A percentile compares a stretch with the other conserved stretches of the same genome.
phyloP scores from a whole-genome alignment of 2,888 invertebrate genomes.

The Frankliniella intonsa region DNA sequence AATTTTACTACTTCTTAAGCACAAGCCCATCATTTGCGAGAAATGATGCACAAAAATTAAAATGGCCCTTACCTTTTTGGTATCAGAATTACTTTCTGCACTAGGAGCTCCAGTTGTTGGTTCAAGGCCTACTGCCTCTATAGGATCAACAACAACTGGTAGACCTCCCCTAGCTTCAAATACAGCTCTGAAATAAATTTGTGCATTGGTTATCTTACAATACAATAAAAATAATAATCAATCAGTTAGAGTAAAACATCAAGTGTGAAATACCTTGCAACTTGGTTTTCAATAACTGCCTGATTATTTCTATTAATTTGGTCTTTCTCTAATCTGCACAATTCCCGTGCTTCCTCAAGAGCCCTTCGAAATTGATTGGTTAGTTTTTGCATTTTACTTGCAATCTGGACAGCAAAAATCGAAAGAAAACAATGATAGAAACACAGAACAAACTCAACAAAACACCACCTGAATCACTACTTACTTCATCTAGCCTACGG shows the following conservation, averaged over 20 bases:
- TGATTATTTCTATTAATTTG: slow-evolving; percentile 59
- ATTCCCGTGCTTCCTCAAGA: slow-evolving; percentile 66
- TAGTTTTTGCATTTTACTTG: slow-evolving; percentile 37
- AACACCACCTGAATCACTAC: background rate
- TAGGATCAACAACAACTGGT: slow-evolving; percentile 46
- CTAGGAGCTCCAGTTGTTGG: slow-evolving; percentile 44
- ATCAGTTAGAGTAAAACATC: too few species aligned
- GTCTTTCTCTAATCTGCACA: slow-evolving; percentile 61
- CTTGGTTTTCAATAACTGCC: slow-evolving; percentile 61
- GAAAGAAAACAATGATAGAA: background rate
- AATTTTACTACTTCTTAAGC: background rate
- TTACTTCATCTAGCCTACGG: background rate
- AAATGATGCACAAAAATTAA: slow-evolving; percentile 22
- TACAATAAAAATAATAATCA: background rate
- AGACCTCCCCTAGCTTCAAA: slow-evolving; percentile 39
- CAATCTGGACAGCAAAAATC: slow-evolving; percentile 34
- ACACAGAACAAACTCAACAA: too few species aligned
- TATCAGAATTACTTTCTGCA: slow-evolving; percentile 55
- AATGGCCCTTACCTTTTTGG: slow-evolving; percentile 62
- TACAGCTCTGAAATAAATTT: slow-evolving; percentile 40
- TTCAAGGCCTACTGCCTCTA: slow-evolving; percentile 54
- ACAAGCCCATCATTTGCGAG: slow-evolving; percentile 22
- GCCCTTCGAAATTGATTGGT: slow-evolving; percentile 48
- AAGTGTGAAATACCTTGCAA: slow-evolving; percentile 40
- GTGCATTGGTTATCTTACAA: background rate